Base-by-base conservation (phyloP, 2,113 vertebrate species). In the Canis aureus region DNA sequence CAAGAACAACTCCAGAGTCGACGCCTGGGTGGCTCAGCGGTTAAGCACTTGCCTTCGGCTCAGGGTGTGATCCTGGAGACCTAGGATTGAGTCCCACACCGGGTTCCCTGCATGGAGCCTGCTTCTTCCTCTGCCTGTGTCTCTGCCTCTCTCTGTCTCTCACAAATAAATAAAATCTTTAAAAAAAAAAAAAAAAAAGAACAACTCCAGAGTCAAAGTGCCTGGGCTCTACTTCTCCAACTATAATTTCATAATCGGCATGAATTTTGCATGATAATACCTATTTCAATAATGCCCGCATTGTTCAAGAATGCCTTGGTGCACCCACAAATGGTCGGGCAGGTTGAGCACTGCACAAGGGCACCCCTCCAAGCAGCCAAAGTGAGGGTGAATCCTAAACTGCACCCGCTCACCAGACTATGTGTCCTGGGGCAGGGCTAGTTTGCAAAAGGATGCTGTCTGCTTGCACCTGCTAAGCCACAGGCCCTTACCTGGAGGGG, bases 381-480 rank as follows among this genome's bases (percentile, higher is more conserved):
- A 57, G 15, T 20, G 27, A 43, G 25, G 20, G 35, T 49, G n/a
- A 82, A 20, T 62, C 59, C 66, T 38, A 27, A 38, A 22, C 27
- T 11, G 9, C 62, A 62, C 89, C 73, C 55, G 73, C 64, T 92
- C 53, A 38, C 38, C 49, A 38, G 62, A 53, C 60, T n/a, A 25
- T 15, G 19, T 66, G 57, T 49, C n/a, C 81, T 23, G 12, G 60
- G 67, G 38, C 15, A 8, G 5, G 27, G 55, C 57, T 74, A 57
- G 6, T 29, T 74, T 19, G 5, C 64, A 55, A 67, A 74, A 74
- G 27, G 49, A 32, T 4, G 0, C 73, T 88, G 66, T 66, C 76
- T 23, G 20, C 57, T 92, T 66, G 43, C 91, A 84, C 60, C 51
- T 93, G 91, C 67, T 62, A 83, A 89, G 10, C 55, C 43, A 49